phyloP scores from a whole-genome alignment of 2,888 invertebrate genomes.

The Nymphalis urticae region DNA sequence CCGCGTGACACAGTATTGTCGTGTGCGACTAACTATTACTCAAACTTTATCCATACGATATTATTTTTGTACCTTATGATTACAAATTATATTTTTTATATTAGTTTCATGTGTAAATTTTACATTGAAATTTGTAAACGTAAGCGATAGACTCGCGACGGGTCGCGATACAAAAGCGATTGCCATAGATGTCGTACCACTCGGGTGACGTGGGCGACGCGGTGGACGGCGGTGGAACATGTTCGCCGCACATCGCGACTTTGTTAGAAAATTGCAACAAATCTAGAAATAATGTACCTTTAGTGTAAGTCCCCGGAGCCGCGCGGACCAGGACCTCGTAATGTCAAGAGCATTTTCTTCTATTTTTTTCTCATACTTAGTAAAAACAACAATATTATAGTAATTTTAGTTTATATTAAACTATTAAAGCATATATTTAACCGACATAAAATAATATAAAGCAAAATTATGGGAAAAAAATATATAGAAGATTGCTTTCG shows the following conservation, averaged over 20 bases:
- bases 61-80: constrained; percentile 35
- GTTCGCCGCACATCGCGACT: not conserved
- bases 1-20: no score
- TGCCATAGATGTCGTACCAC: not conserved
- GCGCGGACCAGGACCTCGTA: not conserved
- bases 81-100: constrained; percentile 28
- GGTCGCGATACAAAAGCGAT: constrained; percentile 5
- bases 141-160: not conserved
- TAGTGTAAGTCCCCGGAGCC: not conserved
- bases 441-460: no score
- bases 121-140: constrained; percentile 12
- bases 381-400: no score
- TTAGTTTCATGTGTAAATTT: constrained; percentile 15
- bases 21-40: no score
- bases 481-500: no score
- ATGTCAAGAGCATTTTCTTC: no score
- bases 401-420: no score
- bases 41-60: constrained; percentile 14
- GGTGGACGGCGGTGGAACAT: not conserved
- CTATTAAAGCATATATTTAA: no score
- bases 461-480: no score
- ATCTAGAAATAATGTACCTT: constrained; percentile 6
- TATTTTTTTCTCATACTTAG: no score
- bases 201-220: not conserved
- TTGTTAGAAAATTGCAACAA: not conserved